phyloP scores from a whole-genome alignment of 2,797 vertebrate genomes.

The Lepilemur ruficaudatus region DNA sequence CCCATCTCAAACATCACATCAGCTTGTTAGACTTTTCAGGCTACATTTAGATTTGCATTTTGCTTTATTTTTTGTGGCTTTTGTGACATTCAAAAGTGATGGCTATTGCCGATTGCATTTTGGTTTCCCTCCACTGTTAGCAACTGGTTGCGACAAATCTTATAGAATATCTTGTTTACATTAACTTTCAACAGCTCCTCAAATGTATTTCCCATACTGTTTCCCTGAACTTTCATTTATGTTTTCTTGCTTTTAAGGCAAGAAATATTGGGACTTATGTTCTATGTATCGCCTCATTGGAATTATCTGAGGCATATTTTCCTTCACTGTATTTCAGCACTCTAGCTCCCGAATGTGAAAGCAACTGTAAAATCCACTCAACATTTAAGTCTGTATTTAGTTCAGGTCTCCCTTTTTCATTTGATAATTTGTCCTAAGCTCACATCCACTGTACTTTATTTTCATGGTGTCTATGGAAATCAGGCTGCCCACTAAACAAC shows the following conservation, averaged over 20 bases:
- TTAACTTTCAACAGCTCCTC: neutral
- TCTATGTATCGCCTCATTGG: neutral
- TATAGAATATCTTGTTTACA: neutral
- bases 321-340: constrained; percentile 30
- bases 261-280: constrained; percentile 24
- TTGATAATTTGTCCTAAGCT: constrained; percentile 32
- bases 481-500: neutral
- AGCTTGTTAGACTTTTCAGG: neutral
- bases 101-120: neutral
- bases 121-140: neutral
- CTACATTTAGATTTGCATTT: neutral
- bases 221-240: neutral
- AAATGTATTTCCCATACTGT: neutral
- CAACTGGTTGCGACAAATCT: neutral
- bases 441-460: neutral
- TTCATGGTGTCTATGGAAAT: constrained; percentile 34
- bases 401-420: constrained; percentile 27
- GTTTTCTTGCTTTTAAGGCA: neutral
- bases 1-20: neutral
- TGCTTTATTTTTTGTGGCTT: neutral
- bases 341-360: constrained; percentile 18
- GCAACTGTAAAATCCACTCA: constrained; percentile 32
- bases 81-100: neutral
- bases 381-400: constrained; percentile 47
- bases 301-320: constrained; percentile 20